phyloP scores from a whole-genome alignment of 2,888 invertebrate genomes.

The Cosmopolites sordidus region DNA sequence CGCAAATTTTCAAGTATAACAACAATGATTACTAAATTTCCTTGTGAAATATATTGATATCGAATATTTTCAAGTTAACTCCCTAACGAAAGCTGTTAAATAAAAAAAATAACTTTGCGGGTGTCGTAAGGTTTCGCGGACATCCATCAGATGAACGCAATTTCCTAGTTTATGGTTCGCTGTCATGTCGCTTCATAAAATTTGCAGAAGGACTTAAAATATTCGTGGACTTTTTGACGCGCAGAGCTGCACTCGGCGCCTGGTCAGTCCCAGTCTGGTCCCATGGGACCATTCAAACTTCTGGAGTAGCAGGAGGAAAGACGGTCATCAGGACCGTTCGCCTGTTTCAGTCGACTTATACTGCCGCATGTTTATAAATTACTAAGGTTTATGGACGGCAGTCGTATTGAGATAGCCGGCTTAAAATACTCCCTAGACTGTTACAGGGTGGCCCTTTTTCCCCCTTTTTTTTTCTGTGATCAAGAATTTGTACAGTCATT shows the following conservation, averaged over 20 bases:
- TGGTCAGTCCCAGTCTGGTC: conserved; percentile 24
- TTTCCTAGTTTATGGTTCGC: conserved; percentile 7
- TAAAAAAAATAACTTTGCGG: too few species aligned
- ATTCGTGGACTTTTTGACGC: conserved; percentile 23
- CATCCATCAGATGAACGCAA: conserved; percentile 11
- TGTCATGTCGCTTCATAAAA: conserved; percentile 9
- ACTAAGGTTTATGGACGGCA: conserved; percentile 48
- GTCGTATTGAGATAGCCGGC: conserved; percentile 1
- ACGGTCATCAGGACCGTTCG: conserved; percentile 39
- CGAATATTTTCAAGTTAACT: too few species aligned
- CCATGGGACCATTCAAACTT: conserved; percentile 34
- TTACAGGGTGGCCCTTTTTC: background rate
- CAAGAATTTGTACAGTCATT: too few species aligned
- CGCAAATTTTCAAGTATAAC: too few species aligned
- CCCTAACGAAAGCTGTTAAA: too few species aligned
- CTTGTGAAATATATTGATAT: too few species aligned
- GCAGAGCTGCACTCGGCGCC: conserved; percentile 22
- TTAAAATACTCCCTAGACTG: background rate
- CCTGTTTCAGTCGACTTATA: conserved; percentile 41
- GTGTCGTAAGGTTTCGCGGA: background rate
- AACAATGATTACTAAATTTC: too few species aligned
- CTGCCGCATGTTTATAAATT: conserved; percentile 47
- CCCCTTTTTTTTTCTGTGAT: background rate
- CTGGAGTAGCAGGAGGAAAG: conserved; percentile 35
- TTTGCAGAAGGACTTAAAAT: conserved; percentile 20